A percentile compares a stretch with the other conserved stretches of the same genome.
These are phyloP conservation scores for Macrocentrus cingulum DNA, from an alignment of 1,140 invertebrate species.

Conservation along the genomic window DNA sequence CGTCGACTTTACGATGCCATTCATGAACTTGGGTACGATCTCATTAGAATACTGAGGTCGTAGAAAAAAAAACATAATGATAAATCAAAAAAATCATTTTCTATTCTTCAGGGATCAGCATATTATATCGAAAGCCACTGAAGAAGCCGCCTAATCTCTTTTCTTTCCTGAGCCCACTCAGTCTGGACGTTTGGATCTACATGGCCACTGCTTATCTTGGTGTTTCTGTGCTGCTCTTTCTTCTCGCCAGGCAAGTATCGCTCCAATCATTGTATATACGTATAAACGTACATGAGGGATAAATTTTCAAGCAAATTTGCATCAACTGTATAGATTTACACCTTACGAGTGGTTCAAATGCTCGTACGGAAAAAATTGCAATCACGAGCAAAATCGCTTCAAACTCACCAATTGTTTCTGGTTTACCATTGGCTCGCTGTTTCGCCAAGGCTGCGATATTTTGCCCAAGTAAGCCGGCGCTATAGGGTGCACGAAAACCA, in stretches of 20 bases:
- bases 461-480: conserved; percentile 79
- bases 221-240: conserved; percentile 89
- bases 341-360: conserved; percentile 93
- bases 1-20: conserved; percentile 94
- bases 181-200: conserved; percentile 94
- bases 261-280: no score
- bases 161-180: conserved; percentile 91
- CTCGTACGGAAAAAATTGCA: conserved; percentile 77
- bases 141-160: conserved; percentile 90
- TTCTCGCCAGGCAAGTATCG: conserved; percentile 86
- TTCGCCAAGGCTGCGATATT: conserved; percentile 91
- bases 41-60: conserved; percentile 22
- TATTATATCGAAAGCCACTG: conserved; percentile 88
- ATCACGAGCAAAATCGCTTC: conserved; percentile 86
- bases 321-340: conserved; percentile 70
- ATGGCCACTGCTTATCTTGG: conserved; percentile 93
- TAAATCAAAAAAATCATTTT: no score
- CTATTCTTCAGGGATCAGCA: conserved; percentile 76
- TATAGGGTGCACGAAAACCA: neutral
- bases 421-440: conserved; percentile 92
- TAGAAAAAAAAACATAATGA: conserved; percentile 4
- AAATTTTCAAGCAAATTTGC: conserved; percentile 4
- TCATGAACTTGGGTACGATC: conserved; percentile 91
- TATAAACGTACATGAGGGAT: neutral
- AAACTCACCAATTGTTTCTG: conserved; percentile 91